Evolutionary conservation across 2,797 vertebrate species (phyloP).

Genomic region (Macropodus opercularis): DNA sequence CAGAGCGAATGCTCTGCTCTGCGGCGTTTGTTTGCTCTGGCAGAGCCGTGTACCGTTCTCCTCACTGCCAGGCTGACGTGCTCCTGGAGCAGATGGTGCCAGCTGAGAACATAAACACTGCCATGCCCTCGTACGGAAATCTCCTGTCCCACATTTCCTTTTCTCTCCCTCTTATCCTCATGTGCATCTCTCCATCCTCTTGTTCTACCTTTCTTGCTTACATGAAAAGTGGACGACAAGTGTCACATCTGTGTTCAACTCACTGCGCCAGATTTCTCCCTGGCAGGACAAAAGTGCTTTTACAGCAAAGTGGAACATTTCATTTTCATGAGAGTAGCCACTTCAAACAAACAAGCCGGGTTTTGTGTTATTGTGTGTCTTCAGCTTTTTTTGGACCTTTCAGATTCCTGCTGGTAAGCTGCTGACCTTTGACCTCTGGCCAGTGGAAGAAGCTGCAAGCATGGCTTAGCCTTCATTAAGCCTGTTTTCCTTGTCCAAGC

Average conservation of each 20-base stretch:
- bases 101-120: conserved; percentile 67
- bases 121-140: conserved; percentile 70
- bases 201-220: not conserved
- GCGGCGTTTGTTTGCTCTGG: conserved; percentile 48
- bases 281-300: not conserved
- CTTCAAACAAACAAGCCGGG: not conserved
- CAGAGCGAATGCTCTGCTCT: conserved; percentile 43
- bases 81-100: conserved; percentile 78
- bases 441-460: conserved; percentile 39
- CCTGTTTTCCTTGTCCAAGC: conserved; percentile 41
- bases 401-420: conserved; percentile 27
- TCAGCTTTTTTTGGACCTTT: conserved; percentile 33
- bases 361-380: not conserved
- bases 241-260: not conserved
- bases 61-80: conserved; percentile 61
- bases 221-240: not conserved
- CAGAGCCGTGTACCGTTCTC: conserved; percentile 37
- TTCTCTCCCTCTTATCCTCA: conserved; percentile 6
- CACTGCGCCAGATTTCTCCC: not conserved
- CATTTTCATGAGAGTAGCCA: not conserved
- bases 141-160: conserved; percentile 29
- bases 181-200: not conserved
- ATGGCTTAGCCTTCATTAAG: conserved; percentile 61
- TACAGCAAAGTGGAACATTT: conserved; percentile 1
- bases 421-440: conserved; percentile 41